These are phyloP conservation scores for Lacanobia wlatinum DNA, from an alignment of 2,888 invertebrate species.

Conservation along the genomic window DNA sequence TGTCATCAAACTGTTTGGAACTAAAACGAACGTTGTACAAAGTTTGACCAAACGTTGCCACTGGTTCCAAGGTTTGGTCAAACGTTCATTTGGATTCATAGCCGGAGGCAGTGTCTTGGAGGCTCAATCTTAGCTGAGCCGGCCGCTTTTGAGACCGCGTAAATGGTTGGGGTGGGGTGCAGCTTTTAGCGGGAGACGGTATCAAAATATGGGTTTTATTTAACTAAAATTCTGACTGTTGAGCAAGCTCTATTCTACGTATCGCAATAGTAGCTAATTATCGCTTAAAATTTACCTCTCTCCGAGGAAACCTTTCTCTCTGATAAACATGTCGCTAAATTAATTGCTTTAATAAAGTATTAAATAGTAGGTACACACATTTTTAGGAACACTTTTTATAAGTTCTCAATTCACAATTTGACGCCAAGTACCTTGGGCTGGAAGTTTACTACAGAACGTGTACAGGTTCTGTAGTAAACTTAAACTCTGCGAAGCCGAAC, in stretches of 20 bases:
- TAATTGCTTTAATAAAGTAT: no score
- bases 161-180: constrained; percentile 67
- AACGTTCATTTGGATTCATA: constrained; percentile 73
- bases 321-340: no score
- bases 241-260: not conserved
- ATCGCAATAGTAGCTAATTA: no score
- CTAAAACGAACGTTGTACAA: constrained; percentile 34
- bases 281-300: no score
- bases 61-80: constrained; percentile 50
- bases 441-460: no score
- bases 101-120: constrained; percentile 70
- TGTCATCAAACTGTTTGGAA: constrained; percentile 31
- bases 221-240: not conserved
- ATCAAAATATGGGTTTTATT: not conserved
- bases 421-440: no score
- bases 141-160: constrained; percentile 72
- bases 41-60: constrained; percentile 44
- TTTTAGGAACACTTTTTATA: no score
- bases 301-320: no score
- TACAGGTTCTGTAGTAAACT: no score
- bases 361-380: no score
- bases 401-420: no score
- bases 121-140: constrained; percentile 69
- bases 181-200: constrained; percentile 8
- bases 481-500: no score